These are phyloP conservation scores for Odontesthes bonariensis DNA, from an alignment of 2,113 vertebrate genomes.

Conservation along the genomic window DNA sequence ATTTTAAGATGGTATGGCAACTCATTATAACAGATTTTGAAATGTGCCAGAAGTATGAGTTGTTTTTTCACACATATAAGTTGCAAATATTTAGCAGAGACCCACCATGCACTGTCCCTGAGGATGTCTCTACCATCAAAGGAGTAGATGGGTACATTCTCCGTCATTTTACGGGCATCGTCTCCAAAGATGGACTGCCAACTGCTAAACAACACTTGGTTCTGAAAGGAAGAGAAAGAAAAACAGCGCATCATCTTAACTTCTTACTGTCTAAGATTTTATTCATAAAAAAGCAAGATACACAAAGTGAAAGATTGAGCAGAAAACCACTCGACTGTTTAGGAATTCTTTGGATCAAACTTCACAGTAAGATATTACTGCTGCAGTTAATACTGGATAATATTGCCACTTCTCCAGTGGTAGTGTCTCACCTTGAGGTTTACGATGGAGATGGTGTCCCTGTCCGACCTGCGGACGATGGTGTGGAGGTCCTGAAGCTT, in stretches of 20 bases:
- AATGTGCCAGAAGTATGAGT: no score
- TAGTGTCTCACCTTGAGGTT: constrained; percentile 88
- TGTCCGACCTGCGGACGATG: constrained; percentile 92
- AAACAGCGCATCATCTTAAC: neutral
- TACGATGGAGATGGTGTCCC: constrained; percentile 84
- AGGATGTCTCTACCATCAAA: constrained; percentile 93
- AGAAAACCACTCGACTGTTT: no score
- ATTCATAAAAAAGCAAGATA: neutral
- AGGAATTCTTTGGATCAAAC: neutral
- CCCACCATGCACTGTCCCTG: constrained; percentile 90
- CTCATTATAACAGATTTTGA: no score
- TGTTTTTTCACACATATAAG: no score
- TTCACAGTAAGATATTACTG: neutral
- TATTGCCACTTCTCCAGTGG: neutral
- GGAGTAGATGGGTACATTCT: constrained; percentile 87
- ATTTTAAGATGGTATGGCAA: no score
- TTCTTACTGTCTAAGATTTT: neutral
- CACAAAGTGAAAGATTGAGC: neutral
- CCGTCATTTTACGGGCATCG: constrained; percentile 78
- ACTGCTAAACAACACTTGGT: constrained; percentile 90
- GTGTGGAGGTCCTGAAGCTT: constrained; percentile 96
- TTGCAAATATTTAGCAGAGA: neutral
- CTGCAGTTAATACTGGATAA: neutral
- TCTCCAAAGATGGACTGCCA: constrained; percentile 93
- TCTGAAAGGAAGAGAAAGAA: constrained; percentile 73